A percentile compares a stretch with the other conserved stretches of the same genome.
Conservation (phyloP, 2,113 vertebrate genomes). For the Strix uralensis region DNA sequence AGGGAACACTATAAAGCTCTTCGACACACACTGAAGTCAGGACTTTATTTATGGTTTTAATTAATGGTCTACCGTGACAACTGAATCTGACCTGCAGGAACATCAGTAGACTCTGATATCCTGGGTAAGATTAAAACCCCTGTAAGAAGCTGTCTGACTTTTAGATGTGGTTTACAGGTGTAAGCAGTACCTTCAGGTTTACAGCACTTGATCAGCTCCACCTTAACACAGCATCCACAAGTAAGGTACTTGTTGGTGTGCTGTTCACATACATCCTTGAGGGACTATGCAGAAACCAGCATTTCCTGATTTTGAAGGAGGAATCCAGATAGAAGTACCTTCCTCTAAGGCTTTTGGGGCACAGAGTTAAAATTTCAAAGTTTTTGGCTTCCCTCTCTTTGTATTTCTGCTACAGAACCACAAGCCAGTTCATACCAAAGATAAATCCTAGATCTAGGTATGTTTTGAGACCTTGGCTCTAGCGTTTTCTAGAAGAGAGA, state of each 20-base stretch:
- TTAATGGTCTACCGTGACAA: rapidly evolving
- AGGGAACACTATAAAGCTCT: background rate
- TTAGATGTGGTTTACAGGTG: rapidly evolving
- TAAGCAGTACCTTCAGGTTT: no score
- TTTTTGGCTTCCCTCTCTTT: background rate
- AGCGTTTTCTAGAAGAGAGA: rapidly evolving
- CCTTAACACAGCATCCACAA: background rate
- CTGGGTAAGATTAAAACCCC: background rate
- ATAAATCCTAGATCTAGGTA: rapidly evolving
- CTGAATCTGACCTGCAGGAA: background rate
- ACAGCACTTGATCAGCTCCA: background rate
- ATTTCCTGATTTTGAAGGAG: background rate
- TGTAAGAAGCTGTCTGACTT: rapidly evolving
- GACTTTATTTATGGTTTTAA: background rate
- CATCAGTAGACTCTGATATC: rapidly evolving
- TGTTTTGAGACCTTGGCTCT: background rate
- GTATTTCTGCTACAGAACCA: background rate
- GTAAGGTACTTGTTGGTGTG: rapidly evolving
- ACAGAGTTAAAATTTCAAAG: no score
- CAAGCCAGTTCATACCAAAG: rapidly evolving
- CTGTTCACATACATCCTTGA: background rate
- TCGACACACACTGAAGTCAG: rapidly evolving
- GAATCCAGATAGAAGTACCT: rapidly evolving
- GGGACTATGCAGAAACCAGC: background rate
- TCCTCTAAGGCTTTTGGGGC: background rate